These are phyloP conservation scores for Drosophila pegasa DNA, from an alignment of 2,888 invertebrate genomes.

Conservation along the genomic window DNA sequence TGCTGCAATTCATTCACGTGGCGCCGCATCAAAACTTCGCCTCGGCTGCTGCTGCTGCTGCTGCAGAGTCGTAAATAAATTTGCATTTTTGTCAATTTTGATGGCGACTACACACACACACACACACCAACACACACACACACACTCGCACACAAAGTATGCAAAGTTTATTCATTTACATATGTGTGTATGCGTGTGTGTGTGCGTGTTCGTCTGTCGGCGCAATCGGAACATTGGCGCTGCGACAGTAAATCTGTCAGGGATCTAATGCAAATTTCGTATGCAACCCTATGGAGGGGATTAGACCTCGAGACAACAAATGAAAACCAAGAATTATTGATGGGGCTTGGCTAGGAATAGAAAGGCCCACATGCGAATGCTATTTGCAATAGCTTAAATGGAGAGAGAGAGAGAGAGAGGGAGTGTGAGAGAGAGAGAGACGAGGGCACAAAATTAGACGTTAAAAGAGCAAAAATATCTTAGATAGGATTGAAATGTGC, in stretches of 20 bases:
- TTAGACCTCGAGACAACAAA: conserved; percentile 10
- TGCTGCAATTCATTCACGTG: conserved; percentile 68
- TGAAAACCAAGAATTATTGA: conserved; percentile 13
- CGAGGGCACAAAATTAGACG: too few relatives aligned
- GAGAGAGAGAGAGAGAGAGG: background rate
- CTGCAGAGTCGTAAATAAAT: conserved; percentile 72
- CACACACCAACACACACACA: conserved; percentile 18
- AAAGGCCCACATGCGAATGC: background rate
- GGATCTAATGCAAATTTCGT: conserved; percentile 21
- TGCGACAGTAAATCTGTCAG: conserved; percentile 26
- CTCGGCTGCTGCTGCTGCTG: conserved; percentile 28
- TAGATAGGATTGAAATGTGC: too few relatives aligned
- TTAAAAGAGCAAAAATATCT: background rate
- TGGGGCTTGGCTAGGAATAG: background rate
- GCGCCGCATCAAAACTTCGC: conserved; percentile 44
- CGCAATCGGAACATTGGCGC: conserved; percentile 18
- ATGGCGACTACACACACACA: conserved; percentile 53
- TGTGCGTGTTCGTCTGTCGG: background rate
- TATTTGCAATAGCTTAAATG: background rate
- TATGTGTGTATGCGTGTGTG: conserved; percentile 4
- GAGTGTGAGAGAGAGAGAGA: background rate
- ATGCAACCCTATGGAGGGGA: conserved; percentile 5
- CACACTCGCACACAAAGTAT: conserved; percentile 44
- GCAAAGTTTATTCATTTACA: conserved; percentile 72
- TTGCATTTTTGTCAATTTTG: conserved; percentile 80